A percentile compares a stretch with the other conserved stretches of the same genome.
phyloP scores from a whole-genome alignment of 2,797 vertebrate species.

The Eulemur rubriventer region DNA sequence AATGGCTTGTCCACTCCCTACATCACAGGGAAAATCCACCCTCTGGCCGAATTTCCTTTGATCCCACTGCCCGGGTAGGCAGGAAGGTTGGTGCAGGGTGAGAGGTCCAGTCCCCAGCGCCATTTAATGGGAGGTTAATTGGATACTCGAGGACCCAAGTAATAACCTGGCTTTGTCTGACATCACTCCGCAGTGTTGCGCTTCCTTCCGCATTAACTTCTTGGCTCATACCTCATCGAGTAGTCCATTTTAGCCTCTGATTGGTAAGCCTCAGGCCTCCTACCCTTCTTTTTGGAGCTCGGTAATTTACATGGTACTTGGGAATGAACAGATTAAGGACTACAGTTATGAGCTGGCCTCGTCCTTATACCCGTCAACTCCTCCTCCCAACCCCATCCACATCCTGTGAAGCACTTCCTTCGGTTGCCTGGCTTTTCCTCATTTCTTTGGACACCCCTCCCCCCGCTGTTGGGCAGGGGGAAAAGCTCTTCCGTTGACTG shows the following conservation, averaged over 20 bases:
- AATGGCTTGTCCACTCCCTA: background rate
- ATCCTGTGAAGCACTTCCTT: background rate
- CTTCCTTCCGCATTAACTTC: constrained; percentile 36
- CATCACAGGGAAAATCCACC: background rate
- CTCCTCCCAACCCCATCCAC: background rate
- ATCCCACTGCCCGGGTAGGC: background rate
- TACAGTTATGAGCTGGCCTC: background rate
- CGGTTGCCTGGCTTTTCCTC: background rate
- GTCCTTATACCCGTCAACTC: background rate
- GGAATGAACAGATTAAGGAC: background rate
- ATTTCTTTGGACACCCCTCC: background rate
- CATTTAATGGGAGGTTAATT: constrained; percentile 17
- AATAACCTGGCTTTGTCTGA: background rate
- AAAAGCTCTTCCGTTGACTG: background rate
- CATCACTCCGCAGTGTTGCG: background rate
- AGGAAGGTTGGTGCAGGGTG: background rate
- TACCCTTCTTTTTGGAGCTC: background rate
- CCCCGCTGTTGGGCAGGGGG: background rate
- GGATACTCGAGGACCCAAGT: background rate
- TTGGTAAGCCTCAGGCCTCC: background rate
- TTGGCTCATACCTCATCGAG: background rate
- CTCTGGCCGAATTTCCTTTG: background rate
- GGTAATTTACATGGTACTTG: background rate
- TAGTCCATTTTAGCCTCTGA: constrained; percentile 3
- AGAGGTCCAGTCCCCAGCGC: background rate